phyloP scores from a whole-genome alignment of 2,797 vertebrate species.

The Rallus crepitans region DNA sequence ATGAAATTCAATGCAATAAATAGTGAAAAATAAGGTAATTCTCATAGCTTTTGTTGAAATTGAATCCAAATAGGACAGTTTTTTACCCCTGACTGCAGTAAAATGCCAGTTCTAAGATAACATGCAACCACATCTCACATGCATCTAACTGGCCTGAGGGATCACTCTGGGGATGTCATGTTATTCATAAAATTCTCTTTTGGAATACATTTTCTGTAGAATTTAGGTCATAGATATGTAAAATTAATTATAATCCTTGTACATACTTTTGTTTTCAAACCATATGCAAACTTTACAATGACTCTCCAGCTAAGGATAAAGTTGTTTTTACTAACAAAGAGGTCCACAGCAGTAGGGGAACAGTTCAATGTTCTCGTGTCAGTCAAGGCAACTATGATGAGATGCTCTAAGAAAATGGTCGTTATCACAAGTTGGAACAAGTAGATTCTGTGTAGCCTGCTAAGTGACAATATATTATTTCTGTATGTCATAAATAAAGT shows the following conservation, averaged over 20 bases:
- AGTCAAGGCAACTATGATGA: not conserved
- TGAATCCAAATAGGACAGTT: not conserved
- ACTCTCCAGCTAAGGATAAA: not conserved
- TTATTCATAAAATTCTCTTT: not conserved
- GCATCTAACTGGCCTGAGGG: not conserved
- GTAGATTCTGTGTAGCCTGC: not conserved
- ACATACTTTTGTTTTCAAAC: not conserved
- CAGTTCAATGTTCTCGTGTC: not conserved
- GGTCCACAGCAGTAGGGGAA: not conserved
- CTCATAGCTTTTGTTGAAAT: not conserved
- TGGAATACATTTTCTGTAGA: not conserved
- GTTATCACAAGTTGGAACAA: not conserved
- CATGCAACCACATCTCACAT: not conserved
- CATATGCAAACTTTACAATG: not conserved
- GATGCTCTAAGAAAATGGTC: not conserved
- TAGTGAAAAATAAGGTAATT: not conserved
- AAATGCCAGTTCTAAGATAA: not conserved
- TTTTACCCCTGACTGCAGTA: not conserved
- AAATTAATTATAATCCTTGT: not conserved
- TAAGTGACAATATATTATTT: not conserved
- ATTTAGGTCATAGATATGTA: not conserved
- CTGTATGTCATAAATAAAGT: not conserved
- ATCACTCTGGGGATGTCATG: not conserved
- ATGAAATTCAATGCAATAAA: not conserved
- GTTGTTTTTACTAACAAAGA: not conserved